phyloP scores from a whole-genome alignment of 2,113 vertebrate genomes.

The Oryzias melastigma region DNA sequence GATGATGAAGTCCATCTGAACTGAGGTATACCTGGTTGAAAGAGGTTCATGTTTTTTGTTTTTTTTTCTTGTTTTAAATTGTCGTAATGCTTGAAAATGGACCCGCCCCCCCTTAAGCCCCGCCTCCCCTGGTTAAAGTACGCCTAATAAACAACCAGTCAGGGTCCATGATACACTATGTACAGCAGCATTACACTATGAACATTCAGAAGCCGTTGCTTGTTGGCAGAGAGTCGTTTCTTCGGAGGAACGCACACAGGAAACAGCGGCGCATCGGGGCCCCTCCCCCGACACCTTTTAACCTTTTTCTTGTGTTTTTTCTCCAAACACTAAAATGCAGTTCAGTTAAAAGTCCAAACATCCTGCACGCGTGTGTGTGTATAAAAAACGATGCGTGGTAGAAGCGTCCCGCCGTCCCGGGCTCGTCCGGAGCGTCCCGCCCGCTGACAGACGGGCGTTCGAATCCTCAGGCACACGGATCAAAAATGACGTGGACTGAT shows the following conservation, averaged over 20 bases:
- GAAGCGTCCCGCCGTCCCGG: constrained; percentile 34
- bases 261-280: constrained; percentile 83
- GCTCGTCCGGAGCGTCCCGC: constrained; percentile 43
- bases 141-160: constrained; percentile 80
- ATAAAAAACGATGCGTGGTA: constrained; percentile 64
- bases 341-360: neutral
- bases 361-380: constrained; percentile 31
- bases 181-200: constrained; percentile 93
- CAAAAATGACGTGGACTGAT: constrained; percentile 51
- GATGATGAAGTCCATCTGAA: constrained; percentile 76
- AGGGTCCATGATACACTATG: constrained; percentile 84
- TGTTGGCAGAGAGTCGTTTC: constrained; percentile 91
- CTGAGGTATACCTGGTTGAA: constrained; percentile 99
- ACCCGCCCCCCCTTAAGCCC: constrained; percentile 70
- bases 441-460: constrained; percentile 4
- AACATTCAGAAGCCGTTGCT: constrained; percentile 99
- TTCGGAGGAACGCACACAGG: constrained; percentile 84
- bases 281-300: neutral
- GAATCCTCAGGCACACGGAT: constrained; percentile 63
- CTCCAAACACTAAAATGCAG: constrained; percentile 83
- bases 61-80: constrained; percentile 14
- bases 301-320: constrained; percentile 18
- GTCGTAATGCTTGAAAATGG: constrained; percentile 92
- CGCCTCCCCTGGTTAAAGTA: constrained; percentile 54
- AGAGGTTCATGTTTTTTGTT: constrained; percentile 84